Evolutionary conservation across 2,797 vertebrate genomes (phyloP), one percentile per base, ranked within the genome.

Genomic region (Myiothlypis chrysogaster): DNA sequence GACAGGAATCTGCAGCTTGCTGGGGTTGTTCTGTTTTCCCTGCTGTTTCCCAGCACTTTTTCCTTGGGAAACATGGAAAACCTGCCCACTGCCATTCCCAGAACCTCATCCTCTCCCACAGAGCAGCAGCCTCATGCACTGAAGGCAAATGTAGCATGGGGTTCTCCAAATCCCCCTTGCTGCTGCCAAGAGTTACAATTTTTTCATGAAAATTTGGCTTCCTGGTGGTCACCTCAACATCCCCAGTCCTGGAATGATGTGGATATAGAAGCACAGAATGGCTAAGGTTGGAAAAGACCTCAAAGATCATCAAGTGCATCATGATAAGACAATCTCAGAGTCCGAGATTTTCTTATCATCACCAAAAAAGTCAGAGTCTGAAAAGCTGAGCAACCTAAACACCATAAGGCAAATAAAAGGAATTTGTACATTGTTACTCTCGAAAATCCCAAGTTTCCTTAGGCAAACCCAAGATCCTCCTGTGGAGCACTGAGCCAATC

Each of bases 141-240:
- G 0, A 65, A 41, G 46, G 10, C 14, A 44, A 75, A 53, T 0
- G 1, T 0, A 27, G 35, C 3, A 41, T 43, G 8, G 32, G 8
- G 39, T 7, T 70, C 52, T 41, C 64, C 34, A 35, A 16, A 19
- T 19, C 41, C 47, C 18, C 37, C 60, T 49, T 13, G 12, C 39
- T 66, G 68, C 55, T 63, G 69, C 32, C 64, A 59, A 24, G 35
- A 39, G 44, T 10, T 75, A 30, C n/a, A 50, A 22, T 12, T 66
- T 12, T 18, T 11, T 15, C 6, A 7, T 0, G 11, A 21, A 27
- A 76, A 71, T 5, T 12, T 0, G 50, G 28, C 50, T 30, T 53
- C 8, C 20, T 55, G 24, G 22, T 15, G 55, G 46, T 55, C 50
- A 14, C 35, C 32, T 27, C 23, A 30, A 71, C 76, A 23, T 43